Evolutionary conservation across 2,888 invertebrate species (phyloP).

Genomic region (Mythimna lalbum): DNA sequence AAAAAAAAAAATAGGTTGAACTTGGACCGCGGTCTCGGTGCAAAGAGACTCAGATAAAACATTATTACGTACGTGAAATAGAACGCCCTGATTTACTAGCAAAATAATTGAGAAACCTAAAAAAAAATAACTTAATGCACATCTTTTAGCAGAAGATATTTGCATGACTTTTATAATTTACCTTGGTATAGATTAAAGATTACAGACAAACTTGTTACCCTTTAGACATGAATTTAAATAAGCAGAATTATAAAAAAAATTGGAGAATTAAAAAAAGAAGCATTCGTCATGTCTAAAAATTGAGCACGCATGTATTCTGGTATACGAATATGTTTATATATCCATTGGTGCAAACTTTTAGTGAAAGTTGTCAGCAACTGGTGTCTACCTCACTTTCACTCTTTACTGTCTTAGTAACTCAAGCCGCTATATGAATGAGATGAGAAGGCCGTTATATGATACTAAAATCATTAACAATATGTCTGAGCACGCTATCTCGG

Average conservation of each 20-base stretch:
- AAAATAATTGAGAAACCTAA: too few species aligned
- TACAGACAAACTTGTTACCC: background rate
- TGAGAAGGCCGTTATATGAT: conserved; percentile 34
- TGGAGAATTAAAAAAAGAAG: background rate
- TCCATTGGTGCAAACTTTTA: conserved; percentile 53
- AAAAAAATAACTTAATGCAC: background rate
- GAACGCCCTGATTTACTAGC: too few species aligned
- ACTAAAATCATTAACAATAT: conserved; percentile 18
- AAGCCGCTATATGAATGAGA: conserved; percentile 41
- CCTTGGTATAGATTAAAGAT: background rate
- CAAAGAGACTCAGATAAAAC: too few species aligned
- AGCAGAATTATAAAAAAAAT: background rate
- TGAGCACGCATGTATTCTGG: conserved; percentile 14
- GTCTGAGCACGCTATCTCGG: conserved; percentile 3
- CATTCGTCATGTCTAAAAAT: conserved; percentile 12
- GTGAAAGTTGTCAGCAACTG: conserved; percentile 66
- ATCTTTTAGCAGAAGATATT: background rate
- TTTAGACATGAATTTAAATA: background rate
- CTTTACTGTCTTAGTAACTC: conserved; percentile 53
- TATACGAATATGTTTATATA: conserved; percentile 44
- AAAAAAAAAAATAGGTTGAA: too few species aligned
- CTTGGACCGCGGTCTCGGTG: too few species aligned
- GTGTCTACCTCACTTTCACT: conserved; percentile 68
- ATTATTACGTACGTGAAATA: too few species aligned
- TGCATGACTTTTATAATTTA: background rate